A percentile compares a stretch with the other conserved stretches of the same genome.
Conservation (phyloP, 2,888 invertebrate species). For the Drosophila neutralis region DNA sequence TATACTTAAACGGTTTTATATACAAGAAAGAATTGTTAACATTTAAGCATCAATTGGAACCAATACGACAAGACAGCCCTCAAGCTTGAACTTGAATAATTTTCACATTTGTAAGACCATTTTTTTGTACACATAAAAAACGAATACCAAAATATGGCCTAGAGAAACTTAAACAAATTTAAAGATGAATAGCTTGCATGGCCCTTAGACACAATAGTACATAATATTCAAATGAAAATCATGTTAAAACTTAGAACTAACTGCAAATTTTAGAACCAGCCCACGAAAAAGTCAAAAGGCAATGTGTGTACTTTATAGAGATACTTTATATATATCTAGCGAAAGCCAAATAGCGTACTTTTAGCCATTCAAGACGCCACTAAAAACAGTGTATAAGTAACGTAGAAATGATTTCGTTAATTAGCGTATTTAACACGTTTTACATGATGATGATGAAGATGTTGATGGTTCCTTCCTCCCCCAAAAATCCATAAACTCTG, state of each 20-base stretch:
- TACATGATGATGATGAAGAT: not conserved
- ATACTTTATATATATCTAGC: slow-evolving; percentile 75
- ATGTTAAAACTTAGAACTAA: slow-evolving; percentile 7
- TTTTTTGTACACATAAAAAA: slow-evolving; percentile 66
- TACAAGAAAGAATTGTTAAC: slow-evolving; percentile 75
- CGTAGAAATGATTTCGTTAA: slow-evolving; percentile 9
- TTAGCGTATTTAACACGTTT: slow-evolving; percentile 19
- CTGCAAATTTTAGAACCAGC: slow-evolving; percentile 26
- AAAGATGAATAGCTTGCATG: slow-evolving; percentile 17
- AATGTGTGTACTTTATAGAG: slow-evolving; percentile 73
- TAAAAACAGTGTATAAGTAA: slow-evolving; percentile 37
- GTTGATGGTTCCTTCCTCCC: slow-evolving; percentile 1
- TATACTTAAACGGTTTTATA: slow-evolving; percentile 67
- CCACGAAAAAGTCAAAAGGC: slow-evolving; percentile 46
- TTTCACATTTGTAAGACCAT: slow-evolving; percentile 75
- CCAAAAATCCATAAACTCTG: slow-evolving; percentile 10
- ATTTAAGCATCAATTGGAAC: slow-evolving; percentile 83
- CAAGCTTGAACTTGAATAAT: slow-evolving; percentile 63
- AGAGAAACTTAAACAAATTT: slow-evolving; percentile 30
- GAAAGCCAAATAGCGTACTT: slow-evolving; percentile 38
- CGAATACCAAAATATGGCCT: slow-evolving; percentile 8
- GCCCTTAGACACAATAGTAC: slow-evolving; percentile 28
- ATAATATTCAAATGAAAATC: slow-evolving; percentile 26
- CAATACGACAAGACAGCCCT: slow-evolving; percentile 77
- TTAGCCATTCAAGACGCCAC: slow-evolving; percentile 50